phyloP scores from a whole-genome alignment of 2,113 vertebrate species.

The Notarius lentiginosus region DNA sequence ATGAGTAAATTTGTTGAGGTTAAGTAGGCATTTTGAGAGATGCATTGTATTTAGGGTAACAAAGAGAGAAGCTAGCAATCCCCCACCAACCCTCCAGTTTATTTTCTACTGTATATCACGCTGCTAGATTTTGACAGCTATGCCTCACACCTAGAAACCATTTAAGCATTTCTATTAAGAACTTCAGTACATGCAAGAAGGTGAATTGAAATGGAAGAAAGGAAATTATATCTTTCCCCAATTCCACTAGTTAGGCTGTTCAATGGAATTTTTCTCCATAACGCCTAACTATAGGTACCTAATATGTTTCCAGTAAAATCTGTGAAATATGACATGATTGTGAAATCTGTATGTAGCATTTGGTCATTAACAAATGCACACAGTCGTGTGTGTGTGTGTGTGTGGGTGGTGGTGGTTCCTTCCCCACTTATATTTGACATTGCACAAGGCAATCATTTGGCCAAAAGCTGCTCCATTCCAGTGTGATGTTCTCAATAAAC shows the following conservation, averaged over 20 bases:
- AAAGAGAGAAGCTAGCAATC: slow-evolving; percentile 2
- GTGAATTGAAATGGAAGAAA: neutral
- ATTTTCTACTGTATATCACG: slow-evolving; percentile 31
- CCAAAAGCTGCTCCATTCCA: slow-evolving; percentile 52
- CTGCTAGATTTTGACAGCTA: slow-evolving; percentile 50
- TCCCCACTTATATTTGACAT: slow-evolving; percentile 31
- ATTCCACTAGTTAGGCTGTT: neutral
- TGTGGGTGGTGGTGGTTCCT: too few species aligned
- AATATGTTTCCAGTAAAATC: slow-evolving; percentile 23
- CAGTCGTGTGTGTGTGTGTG: neutral
- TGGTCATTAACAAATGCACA: slow-evolving; percentile 16
- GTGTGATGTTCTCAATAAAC: slow-evolving; percentile 47
- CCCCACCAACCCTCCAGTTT: neutral
- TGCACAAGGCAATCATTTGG: slow-evolving; percentile 56
- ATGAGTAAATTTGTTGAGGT: neutral
- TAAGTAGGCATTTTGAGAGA: neutral
- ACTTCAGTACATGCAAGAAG: neutral
- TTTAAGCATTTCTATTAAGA: slow-evolving; percentile 12
- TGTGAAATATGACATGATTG: slow-evolving; percentile 22
- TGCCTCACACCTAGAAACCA: slow-evolving; percentile 37
- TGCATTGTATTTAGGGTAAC: neutral
- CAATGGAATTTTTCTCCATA: neutral
- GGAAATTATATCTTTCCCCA: neutral
- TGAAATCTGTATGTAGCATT: slow-evolving; percentile 48
- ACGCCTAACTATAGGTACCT: slow-evolving; percentile 34